Evolutionary conservation across 2,797 vertebrate species (phyloP), one percentile per base, ranked within the genome.

Genomic region (Neostethus bicornis): DNA sequence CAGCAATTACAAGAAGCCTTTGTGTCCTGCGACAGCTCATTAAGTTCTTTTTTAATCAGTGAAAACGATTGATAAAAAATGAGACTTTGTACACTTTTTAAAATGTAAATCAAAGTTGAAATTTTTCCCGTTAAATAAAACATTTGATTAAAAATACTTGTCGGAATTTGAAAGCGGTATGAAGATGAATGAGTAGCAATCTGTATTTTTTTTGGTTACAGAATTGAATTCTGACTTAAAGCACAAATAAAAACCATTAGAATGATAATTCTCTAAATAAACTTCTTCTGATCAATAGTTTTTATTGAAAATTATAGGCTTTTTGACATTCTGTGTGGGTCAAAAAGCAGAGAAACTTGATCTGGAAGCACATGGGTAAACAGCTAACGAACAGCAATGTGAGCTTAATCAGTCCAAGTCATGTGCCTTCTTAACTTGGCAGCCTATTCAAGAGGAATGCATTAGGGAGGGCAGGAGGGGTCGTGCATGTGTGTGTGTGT

Each of bases 351-450:
- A 66, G 56, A 75, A 69, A 69, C 50, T 17, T 9, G 56, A 79
- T 25, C 50, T 35, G 45, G 37, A 63, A 38, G 26, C 57, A 60
- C 41, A 66, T 37, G 31, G 69, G 67, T 77, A 79, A 75, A 88
- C 71, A 78, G 70, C 75, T 69, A 83, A 75, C 73, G 64, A 76
- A 76, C 75, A 83, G 79, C 82, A 80, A 75, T 65, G 73, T 66
- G 78, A 79, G 65, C 74, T 75, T 73, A 67, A 81, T 80, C 72
- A 62, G 77, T 28, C 56, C 53, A 75, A 75, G 82, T 89, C 87
- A 86, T 87, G 85, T 83, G 87, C 81, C 69, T 81, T 75, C 80
- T 84, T 76, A 68, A 84, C 87, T 87, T 78, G 75, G 83, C 85
- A 83, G 73, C 47, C 66, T 61, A 65, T 81, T 81, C 61, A 74